Evolutionary conservation across 2,113 vertebrate genomes (phyloP).

Genomic region (Chrysochloris asiatica): DNA sequence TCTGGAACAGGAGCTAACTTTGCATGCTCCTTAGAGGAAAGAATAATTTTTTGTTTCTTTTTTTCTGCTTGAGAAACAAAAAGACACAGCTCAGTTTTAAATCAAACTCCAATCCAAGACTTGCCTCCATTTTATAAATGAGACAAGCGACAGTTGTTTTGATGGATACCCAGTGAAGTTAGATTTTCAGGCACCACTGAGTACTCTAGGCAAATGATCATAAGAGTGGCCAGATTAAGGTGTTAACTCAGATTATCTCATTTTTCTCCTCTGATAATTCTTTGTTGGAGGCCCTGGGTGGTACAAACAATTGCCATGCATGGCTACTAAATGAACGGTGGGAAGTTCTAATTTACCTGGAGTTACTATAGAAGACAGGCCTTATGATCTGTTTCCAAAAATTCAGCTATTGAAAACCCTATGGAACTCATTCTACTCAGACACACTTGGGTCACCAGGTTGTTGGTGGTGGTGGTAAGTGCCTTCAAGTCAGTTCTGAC

Average conservation of each 20-base stretch:
- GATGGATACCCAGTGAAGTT: slow-evolving; percentile 11
- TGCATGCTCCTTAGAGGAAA: slow-evolving; percentile 40
- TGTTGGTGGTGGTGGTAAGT: too few species aligned
- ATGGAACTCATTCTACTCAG: background rate
- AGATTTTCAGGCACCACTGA: slow-evolving; percentile 3
- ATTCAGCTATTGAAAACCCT: background rate
- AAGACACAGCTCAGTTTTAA: slow-evolving; percentile 62
- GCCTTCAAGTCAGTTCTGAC: too few species aligned
- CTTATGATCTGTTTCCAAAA: background rate
- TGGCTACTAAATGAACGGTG: background rate
- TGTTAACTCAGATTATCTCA: background rate
- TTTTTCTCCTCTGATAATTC: background rate
- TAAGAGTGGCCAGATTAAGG: background rate
- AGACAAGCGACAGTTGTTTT: slow-evolving; percentile 60
- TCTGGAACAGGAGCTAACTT: slow-evolving; percentile 26
- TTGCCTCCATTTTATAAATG: slow-evolving; percentile 37
- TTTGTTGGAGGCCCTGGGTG: background rate
- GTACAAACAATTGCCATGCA: background rate
- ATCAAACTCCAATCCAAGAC: slow-evolving; percentile 47
- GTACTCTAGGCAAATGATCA: background rate
- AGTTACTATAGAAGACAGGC: background rate
- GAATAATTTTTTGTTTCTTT: slow-evolving; percentile 41
- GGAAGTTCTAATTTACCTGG: background rate
- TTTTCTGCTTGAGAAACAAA: slow-evolving; percentile 51
- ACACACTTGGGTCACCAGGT: background rate